Evolutionary conservation across 2,888 invertebrate genomes (phyloP).

Genomic region (Aporophyla nigra): DNA sequence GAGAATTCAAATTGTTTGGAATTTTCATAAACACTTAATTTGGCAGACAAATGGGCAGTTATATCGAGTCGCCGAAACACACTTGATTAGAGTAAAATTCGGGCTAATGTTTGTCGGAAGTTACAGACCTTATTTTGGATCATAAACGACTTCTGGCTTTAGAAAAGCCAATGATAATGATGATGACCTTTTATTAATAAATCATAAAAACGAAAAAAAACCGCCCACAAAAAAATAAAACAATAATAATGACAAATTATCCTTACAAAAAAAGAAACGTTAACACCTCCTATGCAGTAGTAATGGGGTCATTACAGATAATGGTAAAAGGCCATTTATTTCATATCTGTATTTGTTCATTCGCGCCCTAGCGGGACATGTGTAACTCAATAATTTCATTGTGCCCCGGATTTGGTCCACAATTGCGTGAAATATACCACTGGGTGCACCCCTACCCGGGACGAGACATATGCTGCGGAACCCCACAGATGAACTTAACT

Average conservation of each 20-base stretch:
- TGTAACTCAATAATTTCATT: constrained; percentile 86
- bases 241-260: constrained; percentile 69
- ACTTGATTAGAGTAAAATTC: neutral
- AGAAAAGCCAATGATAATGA: neutral
- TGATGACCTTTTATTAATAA: constrained; percentile 7
- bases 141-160: neutral
- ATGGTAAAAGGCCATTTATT: constrained; percentile 82
- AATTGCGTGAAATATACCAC: constrained; percentile 87
- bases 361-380: constrained; percentile 79
- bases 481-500: constrained; percentile 64
- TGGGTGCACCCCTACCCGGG: constrained; percentile 72
- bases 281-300: constrained; percentile 74
- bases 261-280: constrained; percentile 67
- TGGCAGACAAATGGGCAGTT: neutral
- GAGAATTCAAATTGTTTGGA: neutral
- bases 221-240: constrained; percentile 50
- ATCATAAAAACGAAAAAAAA: constrained; percentile 35
- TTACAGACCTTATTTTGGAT: too few relatives aligned
- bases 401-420: constrained; percentile 81
- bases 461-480: constrained; percentile 76
- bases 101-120: neutral
- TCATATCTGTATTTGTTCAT: constrained; percentile 88
- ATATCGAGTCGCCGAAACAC: neutral
- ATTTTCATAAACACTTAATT: neutral
- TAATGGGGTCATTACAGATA: constrained; percentile 82